Percentiles rank a stretch among this genome's conserved stretches.
phyloP scores from a whole-genome alignment of 2,113 vertebrate genomes.

The Cyprichromis sp. region DNA sequence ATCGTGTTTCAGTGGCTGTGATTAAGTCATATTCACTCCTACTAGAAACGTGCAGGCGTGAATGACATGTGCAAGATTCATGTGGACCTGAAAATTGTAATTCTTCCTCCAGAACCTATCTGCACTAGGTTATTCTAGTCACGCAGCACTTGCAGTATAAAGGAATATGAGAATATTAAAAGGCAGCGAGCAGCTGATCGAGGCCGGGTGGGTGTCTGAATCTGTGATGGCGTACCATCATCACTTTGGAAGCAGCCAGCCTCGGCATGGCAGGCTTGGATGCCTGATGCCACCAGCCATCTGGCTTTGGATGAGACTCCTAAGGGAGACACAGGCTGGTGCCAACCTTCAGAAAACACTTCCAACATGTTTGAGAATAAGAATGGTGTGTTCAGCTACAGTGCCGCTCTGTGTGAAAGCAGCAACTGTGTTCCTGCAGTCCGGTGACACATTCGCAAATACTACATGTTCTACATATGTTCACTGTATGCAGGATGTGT shows the following conservation, averaged over 20 bases:
- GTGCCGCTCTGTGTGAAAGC: not conserved
- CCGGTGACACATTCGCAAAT: not conserved
- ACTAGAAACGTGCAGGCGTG: not conserved
- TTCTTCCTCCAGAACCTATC: not conserved
- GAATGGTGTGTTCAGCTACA: constrained; percentile 41
- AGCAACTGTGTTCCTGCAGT: not conserved
- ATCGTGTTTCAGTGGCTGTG: not conserved
- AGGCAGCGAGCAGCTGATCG: constrained; percentile 23
- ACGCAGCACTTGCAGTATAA: not conserved
- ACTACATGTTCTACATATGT: constrained; percentile 19
- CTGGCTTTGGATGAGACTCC: constrained; percentile 65
- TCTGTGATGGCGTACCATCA: constrained; percentile 38
- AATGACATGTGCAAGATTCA: not conserved
- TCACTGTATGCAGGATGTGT: not conserved
- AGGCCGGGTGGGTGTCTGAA: constrained; percentile 28
- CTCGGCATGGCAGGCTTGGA: constrained; percentile 54
- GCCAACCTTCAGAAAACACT: constrained; percentile 62
- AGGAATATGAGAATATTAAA: constrained; percentile 16
- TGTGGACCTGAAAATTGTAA: not conserved
- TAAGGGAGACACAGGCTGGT: constrained; percentile 43
- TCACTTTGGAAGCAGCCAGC: constrained; percentile 52
- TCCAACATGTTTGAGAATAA: constrained; percentile 55
- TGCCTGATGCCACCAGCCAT: constrained; percentile 57
- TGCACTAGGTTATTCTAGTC: not conserved
- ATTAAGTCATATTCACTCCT: not conserved